A percentile compares a stretch with the other conserved stretches of the same genome.
phyloP scores from a whole-genome alignment of 2,113 vertebrate genomes.

The Gavialis gangeticus region DNA sequence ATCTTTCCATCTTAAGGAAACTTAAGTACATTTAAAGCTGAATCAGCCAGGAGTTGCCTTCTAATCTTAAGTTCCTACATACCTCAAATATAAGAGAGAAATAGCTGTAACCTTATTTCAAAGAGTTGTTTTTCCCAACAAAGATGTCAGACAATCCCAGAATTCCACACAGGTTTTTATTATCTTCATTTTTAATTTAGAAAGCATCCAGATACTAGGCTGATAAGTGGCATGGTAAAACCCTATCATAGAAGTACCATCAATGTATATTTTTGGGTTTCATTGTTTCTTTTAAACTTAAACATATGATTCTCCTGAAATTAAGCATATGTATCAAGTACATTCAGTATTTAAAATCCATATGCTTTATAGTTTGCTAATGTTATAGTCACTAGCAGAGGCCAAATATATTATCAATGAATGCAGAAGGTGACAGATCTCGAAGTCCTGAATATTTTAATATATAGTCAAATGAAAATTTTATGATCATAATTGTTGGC shows the following conservation, averaged over 20 bases:
- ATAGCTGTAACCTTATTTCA: too few species aligned
- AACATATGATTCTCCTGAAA: neutral
- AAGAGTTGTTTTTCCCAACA: too few species aligned
- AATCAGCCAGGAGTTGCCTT: too few species aligned
- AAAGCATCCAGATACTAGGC: too few species aligned
- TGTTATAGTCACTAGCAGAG: neutral
- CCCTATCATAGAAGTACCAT: too few species aligned
- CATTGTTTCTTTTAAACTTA: neutral
- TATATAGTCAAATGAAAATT: neutral
- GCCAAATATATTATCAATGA: neutral
- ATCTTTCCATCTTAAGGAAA: neutral
- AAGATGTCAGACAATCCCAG: too few species aligned
- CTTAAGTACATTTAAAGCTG: too few species aligned
- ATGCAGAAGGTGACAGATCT: neutral
- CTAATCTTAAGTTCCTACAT: too few species aligned
- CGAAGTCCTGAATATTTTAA: neutral
- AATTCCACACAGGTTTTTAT: too few species aligned
- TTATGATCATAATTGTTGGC: neutral
- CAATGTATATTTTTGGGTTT: neutral
- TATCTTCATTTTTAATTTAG: too few species aligned
- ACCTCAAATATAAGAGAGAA: too few species aligned
- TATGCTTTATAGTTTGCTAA: neutral
- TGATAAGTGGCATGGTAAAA: too few species aligned
- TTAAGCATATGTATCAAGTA: neutral
- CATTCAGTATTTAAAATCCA: neutral